A percentile compares a stretch with the other conserved stretches of the same genome.
Conservation (phyloP, 2,797 vertebrate genomes). For the Girardinus metallicus region DNA sequence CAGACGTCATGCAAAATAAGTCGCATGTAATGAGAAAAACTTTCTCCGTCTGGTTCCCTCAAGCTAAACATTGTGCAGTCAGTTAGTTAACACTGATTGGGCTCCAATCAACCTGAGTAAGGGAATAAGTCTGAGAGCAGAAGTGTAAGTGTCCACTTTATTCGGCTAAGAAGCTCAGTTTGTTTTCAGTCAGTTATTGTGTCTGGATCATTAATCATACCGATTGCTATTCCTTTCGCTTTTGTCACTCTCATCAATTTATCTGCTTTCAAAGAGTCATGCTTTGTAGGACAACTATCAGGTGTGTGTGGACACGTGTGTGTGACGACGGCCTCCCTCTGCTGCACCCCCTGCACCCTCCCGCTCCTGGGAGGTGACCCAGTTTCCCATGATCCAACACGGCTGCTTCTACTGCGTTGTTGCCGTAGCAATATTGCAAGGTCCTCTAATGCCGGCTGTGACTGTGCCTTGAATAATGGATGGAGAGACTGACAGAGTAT, state of each 20-base stretch:
- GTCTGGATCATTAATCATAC: slow-evolving; percentile 36
- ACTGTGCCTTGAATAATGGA: slow-evolving; percentile 82
- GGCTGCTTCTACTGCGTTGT: slow-evolving; percentile 67
- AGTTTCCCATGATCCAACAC: slow-evolving; percentile 82
- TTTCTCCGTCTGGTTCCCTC: slow-evolving; percentile 11
- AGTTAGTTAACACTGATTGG: slow-evolving; percentile 16
- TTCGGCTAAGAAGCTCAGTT: background rate
- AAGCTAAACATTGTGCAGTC: slow-evolving; percentile 17
- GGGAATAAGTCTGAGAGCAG: background rate
- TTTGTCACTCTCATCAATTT: slow-evolving; percentile 37
- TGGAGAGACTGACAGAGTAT: slow-evolving; percentile 69
- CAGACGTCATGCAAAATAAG: background rate
- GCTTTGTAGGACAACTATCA: slow-evolving; percentile 71
- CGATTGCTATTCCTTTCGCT: slow-evolving; percentile 13
- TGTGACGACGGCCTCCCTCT: slow-evolving; percentile 60
- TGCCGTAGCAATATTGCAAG: slow-evolving; percentile 73
- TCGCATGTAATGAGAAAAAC: background rate
- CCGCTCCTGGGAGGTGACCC: slow-evolving; percentile 83
- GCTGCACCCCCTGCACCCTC: slow-evolving; percentile 61
- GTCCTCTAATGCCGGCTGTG: slow-evolving; percentile 75
- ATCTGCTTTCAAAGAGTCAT: slow-evolving; percentile 38
- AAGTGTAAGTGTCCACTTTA: background rate
- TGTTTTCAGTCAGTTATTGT: slow-evolving; percentile 9
- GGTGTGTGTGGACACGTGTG: slow-evolving; percentile 45
- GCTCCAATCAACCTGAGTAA: slow-evolving; percentile 9